A percentile compares a stretch with the other conserved stretches of the same genome.
phyloP scores from a whole-genome alignment of 1,140 invertebrate genomes.

The Drosophila pruinosa region DNA sequence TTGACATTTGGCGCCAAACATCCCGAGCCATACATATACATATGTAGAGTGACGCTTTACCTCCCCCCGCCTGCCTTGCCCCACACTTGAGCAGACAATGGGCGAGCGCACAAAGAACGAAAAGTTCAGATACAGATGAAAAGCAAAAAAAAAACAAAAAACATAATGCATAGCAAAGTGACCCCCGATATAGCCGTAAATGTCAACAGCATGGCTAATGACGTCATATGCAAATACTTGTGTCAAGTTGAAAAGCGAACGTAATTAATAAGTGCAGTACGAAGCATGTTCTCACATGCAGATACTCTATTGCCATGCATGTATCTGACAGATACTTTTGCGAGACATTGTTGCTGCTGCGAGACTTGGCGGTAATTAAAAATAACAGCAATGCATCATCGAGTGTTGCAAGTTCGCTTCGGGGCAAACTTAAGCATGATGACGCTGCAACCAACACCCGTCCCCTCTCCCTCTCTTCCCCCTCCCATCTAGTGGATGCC shows the following conservation, averaged over 20 bases:
- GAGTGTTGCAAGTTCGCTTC: constrained; percentile 45
- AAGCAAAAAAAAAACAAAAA: constrained; percentile 6
- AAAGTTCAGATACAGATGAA: constrained; percentile 38
- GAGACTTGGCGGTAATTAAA: constrained; percentile 53
- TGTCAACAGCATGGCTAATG: constrained; percentile 59
- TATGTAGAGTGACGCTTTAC: constrained; percentile 2
- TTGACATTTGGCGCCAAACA: constrained; percentile 45
- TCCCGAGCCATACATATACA: neutral
- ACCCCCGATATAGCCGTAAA: constrained; percentile 68
- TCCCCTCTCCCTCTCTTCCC: neutral
- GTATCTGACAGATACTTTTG: constrained; percentile 51
- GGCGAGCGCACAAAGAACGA: constrained; percentile 40
- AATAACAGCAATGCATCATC: constrained; percentile 78
- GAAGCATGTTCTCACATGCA: neutral
- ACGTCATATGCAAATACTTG: constrained; percentile 69
- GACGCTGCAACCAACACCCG: constrained; percentile 54
- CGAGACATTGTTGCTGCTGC: constrained; percentile 46
- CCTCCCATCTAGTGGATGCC: neutral
- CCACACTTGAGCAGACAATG: constrained; percentile 36
- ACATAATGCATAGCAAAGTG: constrained; percentile 67
- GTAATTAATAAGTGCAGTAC: constrained; percentile 44
- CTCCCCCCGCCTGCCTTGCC: neutral
- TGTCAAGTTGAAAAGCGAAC: constrained; percentile 56
- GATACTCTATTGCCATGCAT: neutral
- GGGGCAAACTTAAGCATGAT: constrained; percentile 29